phyloP scores from a whole-genome alignment of 2,797 vertebrate genomes.

The Anguilla megastoma region DNA sequence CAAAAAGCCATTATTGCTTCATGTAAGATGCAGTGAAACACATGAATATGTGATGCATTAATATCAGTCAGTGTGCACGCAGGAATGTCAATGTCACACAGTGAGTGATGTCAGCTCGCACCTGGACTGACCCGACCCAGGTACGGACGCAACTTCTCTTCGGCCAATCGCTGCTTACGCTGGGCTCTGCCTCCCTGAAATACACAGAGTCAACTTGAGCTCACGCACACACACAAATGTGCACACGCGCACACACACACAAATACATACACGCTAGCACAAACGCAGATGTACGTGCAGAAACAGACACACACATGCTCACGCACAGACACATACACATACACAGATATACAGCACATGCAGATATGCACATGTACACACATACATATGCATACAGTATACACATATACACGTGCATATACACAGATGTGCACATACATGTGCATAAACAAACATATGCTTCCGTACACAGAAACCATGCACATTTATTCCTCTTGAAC shows the following conservation, averaged over 20 bases:
- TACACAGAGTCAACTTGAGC: slow-evolving; percentile 7
- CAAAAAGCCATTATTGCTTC: background rate
- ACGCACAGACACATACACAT: background rate
- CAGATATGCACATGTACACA: background rate
- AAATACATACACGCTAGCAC: background rate
- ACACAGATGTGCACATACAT: background rate
- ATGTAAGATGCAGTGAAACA: background rate
- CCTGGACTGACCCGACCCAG: slow-evolving; percentile 72
- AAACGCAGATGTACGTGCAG: background rate
- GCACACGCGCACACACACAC: background rate
- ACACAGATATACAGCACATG: background rate
- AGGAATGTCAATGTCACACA: background rate
- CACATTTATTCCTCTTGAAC: background rate
- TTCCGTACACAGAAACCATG: background rate
- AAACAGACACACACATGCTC: background rate
- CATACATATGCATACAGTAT: background rate
- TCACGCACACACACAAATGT: slow-evolving; percentile 15
- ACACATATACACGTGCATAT: background rate
- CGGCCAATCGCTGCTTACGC: slow-evolving; percentile 68
- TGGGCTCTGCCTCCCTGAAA: slow-evolving; percentile 67
- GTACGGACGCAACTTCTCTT: slow-evolving; percentile 67
- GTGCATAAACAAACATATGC: background rate
- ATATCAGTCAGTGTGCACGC: background rate
- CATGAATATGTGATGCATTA: background rate
- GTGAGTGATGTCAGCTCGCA: slow-evolving; percentile 43